phyloP scores from a whole-genome alignment of 1,140 invertebrate species.

The Solenopsis invicta region DNA sequence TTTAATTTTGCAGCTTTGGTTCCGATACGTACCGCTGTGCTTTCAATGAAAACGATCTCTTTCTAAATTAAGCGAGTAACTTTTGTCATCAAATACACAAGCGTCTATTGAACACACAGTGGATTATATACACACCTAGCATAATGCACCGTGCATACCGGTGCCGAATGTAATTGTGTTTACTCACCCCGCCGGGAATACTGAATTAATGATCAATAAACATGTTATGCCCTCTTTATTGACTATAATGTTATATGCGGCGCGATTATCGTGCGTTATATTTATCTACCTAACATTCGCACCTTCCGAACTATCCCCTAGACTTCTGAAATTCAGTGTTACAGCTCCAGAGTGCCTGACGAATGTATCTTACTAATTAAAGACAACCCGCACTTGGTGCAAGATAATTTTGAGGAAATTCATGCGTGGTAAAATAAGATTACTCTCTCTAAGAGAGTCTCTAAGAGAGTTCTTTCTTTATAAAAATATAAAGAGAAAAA shows the following conservation, averaged over 20 bases:
- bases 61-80: conserved; percentile 48
- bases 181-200: conserved; percentile 35
- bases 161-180: conserved; percentile 58
- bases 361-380: not conserved
- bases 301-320: conserved; percentile 6
- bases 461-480: not conserved
- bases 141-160: conserved; percentile 28
- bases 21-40: not conserved
- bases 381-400: not conserved
- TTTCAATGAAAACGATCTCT: conserved; percentile 31
- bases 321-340: not conserved
- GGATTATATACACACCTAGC: conserved; percentile 46
- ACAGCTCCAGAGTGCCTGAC: not conserved
- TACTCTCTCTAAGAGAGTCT: not conserved
- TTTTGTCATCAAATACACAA: conserved; percentile 47
- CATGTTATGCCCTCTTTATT: conserved; percentile 58
- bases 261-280: conserved; percentile 44
- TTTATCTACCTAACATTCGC: conserved; percentile 45
- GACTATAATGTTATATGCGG: conserved; percentile 38
- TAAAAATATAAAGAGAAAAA: too few relatives aligned
- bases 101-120: conserved; percentile 24
- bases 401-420: not conserved
- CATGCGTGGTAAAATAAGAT: not conserved
- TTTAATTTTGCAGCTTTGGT: conserved; percentile 16
- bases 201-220: conserved; percentile 61